A percentile compares a stretch with the other conserved stretches of the same genome.
phyloP scores from a whole-genome alignment of 2,797 vertebrate genomes.

The Trematomus bernacchii region DNA sequence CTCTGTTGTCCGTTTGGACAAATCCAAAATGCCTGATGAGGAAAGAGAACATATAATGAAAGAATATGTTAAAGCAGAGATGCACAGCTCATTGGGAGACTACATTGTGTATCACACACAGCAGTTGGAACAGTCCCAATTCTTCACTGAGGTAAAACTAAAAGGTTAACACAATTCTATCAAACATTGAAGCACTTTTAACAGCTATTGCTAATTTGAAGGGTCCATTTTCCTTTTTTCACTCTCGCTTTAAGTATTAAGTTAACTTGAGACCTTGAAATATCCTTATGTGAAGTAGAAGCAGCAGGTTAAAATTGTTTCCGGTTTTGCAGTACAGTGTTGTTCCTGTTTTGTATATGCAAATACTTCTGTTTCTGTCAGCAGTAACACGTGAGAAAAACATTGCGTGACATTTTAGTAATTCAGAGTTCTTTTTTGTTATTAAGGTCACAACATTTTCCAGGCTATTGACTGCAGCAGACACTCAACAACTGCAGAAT shows the following conservation, averaged over 20 bases:
- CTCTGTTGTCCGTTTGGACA: constrained; percentile 86
- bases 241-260: background rate
- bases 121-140: background rate
- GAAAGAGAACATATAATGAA: constrained; percentile 55
- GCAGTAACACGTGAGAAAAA: background rate
- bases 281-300: background rate
- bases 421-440: background rate
- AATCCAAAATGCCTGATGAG: constrained; percentile 56
- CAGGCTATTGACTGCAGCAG: constrained; percentile 87
- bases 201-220: background rate
- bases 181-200: background rate
- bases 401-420: background rate
- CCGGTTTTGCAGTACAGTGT: background rate
- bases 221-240: background rate
- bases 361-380: background rate
- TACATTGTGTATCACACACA: constrained; percentile 81
- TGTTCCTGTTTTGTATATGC: background rate
- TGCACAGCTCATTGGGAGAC: constrained; percentile 86
- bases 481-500: constrained; percentile 77
- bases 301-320: background rate
- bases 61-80: constrained; percentile 82
- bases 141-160: constrained; percentile 89
- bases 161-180: background rate
- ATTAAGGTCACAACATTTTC: constrained; percentile 93
- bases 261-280: background rate